These are phyloP conservation scores for Beris chalybata DNA, from an alignment of 2,888 invertebrate genomes.

Conservation along the genomic window DNA sequence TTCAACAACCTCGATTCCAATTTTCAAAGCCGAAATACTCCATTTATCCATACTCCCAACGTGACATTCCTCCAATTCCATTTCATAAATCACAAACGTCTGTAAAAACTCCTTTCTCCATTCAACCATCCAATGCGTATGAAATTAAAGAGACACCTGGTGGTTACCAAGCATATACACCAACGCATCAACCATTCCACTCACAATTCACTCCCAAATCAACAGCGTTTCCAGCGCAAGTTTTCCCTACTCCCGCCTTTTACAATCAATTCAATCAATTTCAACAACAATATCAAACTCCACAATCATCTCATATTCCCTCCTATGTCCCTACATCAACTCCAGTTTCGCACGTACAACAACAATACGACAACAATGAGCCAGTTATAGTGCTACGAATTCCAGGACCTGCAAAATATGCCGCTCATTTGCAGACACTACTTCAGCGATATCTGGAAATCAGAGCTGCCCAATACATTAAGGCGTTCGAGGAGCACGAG, in stretches of 20 bases:
- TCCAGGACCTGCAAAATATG: slow-evolving; percentile 55
- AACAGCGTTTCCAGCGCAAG: slow-evolving; percentile 24
- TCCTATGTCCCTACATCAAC: slow-evolving; percentile 27
- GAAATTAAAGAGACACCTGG: slow-evolving; percentile 47
- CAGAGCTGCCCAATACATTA: slow-evolving; percentile 53
- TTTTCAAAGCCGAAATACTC: slow-evolving; percentile 61
- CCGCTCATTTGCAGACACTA: slow-evolving; percentile 52
- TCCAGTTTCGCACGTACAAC: slow-evolving; percentile 37
- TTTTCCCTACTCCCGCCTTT: slow-evolving; percentile 18
- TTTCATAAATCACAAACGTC: slow-evolving; percentile 30
- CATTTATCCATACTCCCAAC: slow-evolving; percentile 72
- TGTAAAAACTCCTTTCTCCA: slow-evolving; percentile 45
- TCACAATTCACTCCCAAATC: slow-evolving; percentile 27
- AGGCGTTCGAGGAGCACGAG: slow-evolving; percentile 51
- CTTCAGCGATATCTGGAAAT: slow-evolving; percentile 55
- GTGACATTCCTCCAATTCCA: slow-evolving; percentile 59
- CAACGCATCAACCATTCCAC: slow-evolving; percentile 12
- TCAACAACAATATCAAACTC: background rate
- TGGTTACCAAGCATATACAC: slow-evolving; percentile 25
- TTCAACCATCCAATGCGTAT: slow-evolving; percentile 63
- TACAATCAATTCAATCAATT: background rate
- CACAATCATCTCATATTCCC: slow-evolving; percentile 26
- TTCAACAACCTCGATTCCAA: slow-evolving; percentile 47
- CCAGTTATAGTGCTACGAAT: slow-evolving; percentile 55
- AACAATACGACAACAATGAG: slow-evolving; percentile 44